Percentiles rank a stretch among this genome's conserved stretches.
Evolutionary conservation across 1,140 invertebrate genomes (phyloP).

Genomic region (Planococcus citri): DNA sequence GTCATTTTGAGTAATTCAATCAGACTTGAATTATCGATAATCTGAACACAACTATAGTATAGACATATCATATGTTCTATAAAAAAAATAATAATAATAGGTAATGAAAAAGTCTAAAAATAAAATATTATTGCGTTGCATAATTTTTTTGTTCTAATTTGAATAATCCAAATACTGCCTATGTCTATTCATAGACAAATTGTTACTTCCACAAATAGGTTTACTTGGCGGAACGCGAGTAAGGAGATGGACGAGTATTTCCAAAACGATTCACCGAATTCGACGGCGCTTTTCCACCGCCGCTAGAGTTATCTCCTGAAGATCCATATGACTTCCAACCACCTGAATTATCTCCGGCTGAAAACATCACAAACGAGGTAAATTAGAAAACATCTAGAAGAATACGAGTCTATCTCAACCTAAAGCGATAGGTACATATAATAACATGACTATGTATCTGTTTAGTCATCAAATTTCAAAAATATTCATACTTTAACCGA

Average conservation of each 20-base stretch:
- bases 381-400: background rate
- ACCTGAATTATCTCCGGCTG: slow-evolving; percentile 5
- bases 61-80: no score
- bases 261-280: background rate
- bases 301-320: background rate
- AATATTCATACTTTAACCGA: background rate
- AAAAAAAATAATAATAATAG: background rate
- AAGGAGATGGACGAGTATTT: background rate
- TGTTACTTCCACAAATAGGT: background rate
- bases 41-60: no score
- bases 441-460: no score
- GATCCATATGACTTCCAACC: slow-evolving; percentile 2
- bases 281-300: background rate
- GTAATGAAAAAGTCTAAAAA: background rate
- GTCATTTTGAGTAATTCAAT: no score
- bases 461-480: no score
- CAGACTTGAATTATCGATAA: no score
- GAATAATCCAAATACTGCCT: background rate
- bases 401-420: background rate
- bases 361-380: background rate
- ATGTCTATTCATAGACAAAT: background rate
- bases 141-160: background rate
- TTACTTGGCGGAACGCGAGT: background rate
- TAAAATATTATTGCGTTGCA: background rate
- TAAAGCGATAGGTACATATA: background rate